These are phyloP conservation scores for Jacana jacana DNA, from an alignment of 2,113 vertebrate genomes.

Conservation along the genomic window DNA sequence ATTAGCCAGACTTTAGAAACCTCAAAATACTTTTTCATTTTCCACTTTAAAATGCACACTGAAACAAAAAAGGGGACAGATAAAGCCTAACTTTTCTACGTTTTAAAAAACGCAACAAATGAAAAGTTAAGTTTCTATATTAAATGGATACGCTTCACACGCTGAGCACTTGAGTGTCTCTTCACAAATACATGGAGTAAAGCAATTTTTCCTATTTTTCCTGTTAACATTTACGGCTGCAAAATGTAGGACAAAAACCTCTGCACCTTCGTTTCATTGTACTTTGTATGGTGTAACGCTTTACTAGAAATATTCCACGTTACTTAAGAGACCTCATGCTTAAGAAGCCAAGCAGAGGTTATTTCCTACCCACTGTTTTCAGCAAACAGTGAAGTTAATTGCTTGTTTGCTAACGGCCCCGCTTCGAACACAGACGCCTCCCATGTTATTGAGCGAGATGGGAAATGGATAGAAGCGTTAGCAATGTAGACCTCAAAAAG, in stretches of 20 bases:
- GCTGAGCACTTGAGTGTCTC: background rate
- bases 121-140: background rate
- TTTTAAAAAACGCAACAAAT: background rate
- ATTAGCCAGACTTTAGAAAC: background rate
- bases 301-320: background rate
- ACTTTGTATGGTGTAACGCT: background rate
- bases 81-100: no score
- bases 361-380: background rate
- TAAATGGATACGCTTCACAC: background rate
- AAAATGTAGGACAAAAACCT: background rate
- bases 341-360: background rate
- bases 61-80: background rate
- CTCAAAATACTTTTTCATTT: background rate
- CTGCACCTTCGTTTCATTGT: background rate
- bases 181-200: background rate
- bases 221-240: background rate
- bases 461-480: background rate
- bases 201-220: background rate
- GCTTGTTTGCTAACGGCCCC: background rate
- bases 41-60: background rate
- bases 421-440: background rate
- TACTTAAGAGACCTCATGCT: background rate
- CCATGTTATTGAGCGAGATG: background rate
- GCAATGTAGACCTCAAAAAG: background rate
- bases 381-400: background rate